Conservation (phyloP, 2,113 vertebrate species). For the Rhinolophus ferrumequinum region DNA sequence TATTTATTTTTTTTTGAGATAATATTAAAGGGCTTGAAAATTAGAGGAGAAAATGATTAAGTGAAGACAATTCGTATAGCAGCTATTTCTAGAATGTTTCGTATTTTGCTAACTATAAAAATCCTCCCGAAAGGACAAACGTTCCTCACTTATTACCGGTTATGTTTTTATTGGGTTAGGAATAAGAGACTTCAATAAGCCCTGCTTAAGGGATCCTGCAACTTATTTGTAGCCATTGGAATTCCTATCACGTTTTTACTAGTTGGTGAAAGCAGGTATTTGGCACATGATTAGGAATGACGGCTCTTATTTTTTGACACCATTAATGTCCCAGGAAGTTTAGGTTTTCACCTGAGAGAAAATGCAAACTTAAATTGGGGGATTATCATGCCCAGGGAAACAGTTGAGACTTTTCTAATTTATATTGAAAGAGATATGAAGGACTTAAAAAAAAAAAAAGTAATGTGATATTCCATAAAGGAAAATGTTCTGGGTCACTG, state of each 20-base stretch:
- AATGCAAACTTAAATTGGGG: neutral
- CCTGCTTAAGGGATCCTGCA: neutral
- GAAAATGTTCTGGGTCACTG: constrained; percentile 58
- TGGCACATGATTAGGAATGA: neutral
- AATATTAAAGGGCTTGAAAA: neutral
- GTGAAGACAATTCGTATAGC: neutral
- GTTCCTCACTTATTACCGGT: neutral
- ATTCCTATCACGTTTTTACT: neutral
- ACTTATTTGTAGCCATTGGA: neutral
- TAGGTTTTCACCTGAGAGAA: constrained; percentile 33
- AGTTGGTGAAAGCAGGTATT: neutral
- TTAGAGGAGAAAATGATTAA: neutral
- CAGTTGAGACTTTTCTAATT: neutral
- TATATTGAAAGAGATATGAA: constrained; percentile 23
- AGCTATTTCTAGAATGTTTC: neutral
- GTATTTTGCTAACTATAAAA: neutral
- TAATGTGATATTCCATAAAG: constrained; percentile 56
- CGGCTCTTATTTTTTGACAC: constrained; percentile 5
- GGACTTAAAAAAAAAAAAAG: constrained; percentile 38
- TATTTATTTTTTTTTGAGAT: constrained; percentile 3
- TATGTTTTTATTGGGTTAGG: neutral
- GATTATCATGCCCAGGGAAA: constrained; percentile 8
- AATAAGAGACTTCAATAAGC: neutral
- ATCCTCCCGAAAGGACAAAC: neutral
- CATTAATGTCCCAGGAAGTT: constrained; percentile 43